phyloP scores from a whole-genome alignment of 2,888 invertebrate species.

The Prenolepis imparis region DNA sequence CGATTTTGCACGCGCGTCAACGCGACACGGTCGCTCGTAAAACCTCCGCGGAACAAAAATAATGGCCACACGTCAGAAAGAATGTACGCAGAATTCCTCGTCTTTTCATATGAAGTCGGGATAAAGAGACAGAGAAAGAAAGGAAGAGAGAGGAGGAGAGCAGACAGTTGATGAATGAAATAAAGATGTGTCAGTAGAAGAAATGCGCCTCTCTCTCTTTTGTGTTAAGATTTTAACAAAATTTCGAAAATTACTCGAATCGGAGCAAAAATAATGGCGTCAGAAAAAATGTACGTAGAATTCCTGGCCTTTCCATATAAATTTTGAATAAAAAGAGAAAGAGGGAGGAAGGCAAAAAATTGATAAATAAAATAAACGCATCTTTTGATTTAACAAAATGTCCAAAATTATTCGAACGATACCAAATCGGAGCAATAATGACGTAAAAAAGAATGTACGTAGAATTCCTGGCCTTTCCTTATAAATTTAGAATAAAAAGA shows the following conservation, averaged over 20 bases:
- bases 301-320: too few relatives aligned
- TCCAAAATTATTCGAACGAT: neutral
- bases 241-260: neutral
- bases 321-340: too few relatives aligned
- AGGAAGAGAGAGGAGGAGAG: neutral
- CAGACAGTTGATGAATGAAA: neutral
- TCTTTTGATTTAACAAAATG: neutral
- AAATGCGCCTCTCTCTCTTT: neutral
- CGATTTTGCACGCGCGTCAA: constrained; percentile 23
- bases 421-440: too few relatives aligned
- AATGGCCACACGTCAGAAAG: constrained; percentile 12
- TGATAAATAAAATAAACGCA: too few relatives aligned
- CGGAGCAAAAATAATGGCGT: neutral
- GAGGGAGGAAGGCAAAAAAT: too few relatives aligned
- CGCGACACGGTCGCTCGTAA: constrained; percentile 17
- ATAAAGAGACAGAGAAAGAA: neutral
- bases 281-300: too few relatives aligned
- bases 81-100: constrained; percentile 13
- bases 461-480: too few relatives aligned
- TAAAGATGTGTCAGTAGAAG: neutral
- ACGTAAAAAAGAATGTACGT: too few relatives aligned
- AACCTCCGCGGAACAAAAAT: constrained; percentile 29
- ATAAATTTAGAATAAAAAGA: too few relatives aligned
- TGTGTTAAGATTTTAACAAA: neutral
- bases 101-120: neutral